A percentile compares a stretch with the other conserved stretches of the same genome.
These are phyloP conservation scores for Psylliodes chrysocephalus DNA, from an alignment of 2,888 invertebrate genomes.

Conservation along the genomic window DNA sequence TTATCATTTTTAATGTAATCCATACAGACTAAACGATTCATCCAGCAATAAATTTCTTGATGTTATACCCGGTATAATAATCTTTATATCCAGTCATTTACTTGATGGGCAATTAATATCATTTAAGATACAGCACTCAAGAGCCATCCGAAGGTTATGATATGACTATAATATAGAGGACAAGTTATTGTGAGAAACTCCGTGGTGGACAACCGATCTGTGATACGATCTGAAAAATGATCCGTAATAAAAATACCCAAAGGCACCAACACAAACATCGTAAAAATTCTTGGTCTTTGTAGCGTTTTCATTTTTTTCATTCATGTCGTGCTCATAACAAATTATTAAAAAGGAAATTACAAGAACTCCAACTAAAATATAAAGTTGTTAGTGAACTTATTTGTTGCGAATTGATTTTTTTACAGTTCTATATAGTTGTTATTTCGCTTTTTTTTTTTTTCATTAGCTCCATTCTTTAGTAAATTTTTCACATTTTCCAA, in stretches of 20 bases:
- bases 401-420: too few relatives aligned
- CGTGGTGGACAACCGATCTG: conserved; percentile 43
- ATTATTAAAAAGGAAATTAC: too few relatives aligned
- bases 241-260: conserved; percentile 54
- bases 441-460: too few relatives aligned
- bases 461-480: too few relatives aligned
- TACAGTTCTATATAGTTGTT: too few relatives aligned
- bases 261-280: conserved; percentile 51
- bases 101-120: conserved; percentile 42
- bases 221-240: conserved; percentile 52
- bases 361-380: too few relatives aligned
- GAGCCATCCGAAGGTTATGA: conserved; percentile 36
- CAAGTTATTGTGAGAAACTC: conserved; percentile 51
- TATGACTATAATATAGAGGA: conserved; percentile 42
- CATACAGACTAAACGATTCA: conserved; percentile 9
- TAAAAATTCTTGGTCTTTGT: conserved; percentile 49
- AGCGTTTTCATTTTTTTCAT: not conserved
- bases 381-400: too few relatives aligned
- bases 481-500: too few relatives aligned
- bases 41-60: conserved; percentile 8
- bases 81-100: conserved; percentile 35
- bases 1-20: too few relatives aligned
- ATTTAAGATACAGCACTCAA: conserved; percentile 38
- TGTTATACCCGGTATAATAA: conserved; percentile 23
- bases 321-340: not conserved